Evolutionary conservation across 1,140 invertebrate species (phyloP).

Genomic region (Camponotus vicinus): DNA sequence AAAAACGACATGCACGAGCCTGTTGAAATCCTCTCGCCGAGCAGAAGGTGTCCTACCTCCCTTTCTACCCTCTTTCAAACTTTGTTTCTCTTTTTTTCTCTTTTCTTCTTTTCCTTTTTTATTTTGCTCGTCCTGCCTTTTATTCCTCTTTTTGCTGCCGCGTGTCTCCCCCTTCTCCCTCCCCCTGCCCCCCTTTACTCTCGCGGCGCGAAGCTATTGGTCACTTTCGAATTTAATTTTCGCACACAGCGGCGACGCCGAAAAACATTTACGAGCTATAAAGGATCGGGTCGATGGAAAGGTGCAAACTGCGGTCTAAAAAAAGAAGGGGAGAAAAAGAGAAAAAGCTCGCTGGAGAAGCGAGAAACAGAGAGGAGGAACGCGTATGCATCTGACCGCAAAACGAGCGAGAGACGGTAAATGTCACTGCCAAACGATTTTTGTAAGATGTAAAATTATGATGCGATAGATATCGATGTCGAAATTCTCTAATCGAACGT

Average conservation of each 20-base stretch:
- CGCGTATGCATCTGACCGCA: constrained; percentile 50
- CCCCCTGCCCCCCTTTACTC: constrained; percentile 11
- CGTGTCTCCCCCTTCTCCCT: not conserved
- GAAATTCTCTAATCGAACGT: not conserved
- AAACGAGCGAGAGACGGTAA: constrained; percentile 49
- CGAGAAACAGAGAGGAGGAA: not conserved
- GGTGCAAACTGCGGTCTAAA: constrained; percentile 14
- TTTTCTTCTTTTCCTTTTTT: constrained; percentile 31
- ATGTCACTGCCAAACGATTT: constrained; percentile 52
- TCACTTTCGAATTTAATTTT: constrained; percentile 68
- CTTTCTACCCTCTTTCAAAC: constrained; percentile 26
- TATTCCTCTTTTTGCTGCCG: constrained; percentile 21
- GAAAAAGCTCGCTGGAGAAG: not conserved
- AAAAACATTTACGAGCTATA: constrained; percentile 50
- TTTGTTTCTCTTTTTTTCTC: constrained; percentile 36
- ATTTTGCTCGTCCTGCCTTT: constrained; percentile 30
- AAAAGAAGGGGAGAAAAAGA: not conserved
- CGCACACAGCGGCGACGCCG: constrained; percentile 32
- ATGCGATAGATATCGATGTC: constrained; percentile 37
- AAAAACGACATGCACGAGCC: constrained; percentile 63
- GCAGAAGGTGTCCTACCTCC: constrained; percentile 44
- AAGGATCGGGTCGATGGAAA: constrained; percentile 44
- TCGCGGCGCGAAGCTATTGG: constrained; percentile 48
- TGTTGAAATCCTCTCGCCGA: constrained; percentile 62
- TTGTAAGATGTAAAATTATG: constrained; percentile 41